These are phyloP conservation scores for Numenius arquata DNA, from an alignment of 2,113 vertebrate genomes.

Conservation along the genomic window DNA sequence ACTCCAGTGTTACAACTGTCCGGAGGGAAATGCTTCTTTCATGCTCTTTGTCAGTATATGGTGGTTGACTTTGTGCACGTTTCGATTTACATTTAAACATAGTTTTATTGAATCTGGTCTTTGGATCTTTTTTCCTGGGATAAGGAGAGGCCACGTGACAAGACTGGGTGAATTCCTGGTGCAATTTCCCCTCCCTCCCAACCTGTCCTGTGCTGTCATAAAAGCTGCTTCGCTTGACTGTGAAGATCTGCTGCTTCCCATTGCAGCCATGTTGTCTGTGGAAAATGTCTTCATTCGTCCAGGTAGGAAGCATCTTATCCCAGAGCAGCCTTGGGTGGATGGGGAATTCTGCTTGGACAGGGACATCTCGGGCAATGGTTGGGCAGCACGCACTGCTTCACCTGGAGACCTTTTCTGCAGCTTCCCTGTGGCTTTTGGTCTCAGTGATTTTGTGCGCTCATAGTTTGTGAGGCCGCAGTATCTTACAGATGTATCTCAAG, in stretches of 20 bases:
- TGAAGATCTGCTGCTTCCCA: slow-evolving; percentile 89
- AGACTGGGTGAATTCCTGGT: slow-evolving; percentile 89
- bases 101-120: background rate
- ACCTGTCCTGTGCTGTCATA: slow-evolving; percentile 87
- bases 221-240: slow-evolving; percentile 87
- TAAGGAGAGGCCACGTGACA: slow-evolving; percentile 90
- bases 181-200: slow-evolving; percentile 92
- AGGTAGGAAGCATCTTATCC: slow-evolving; percentile 71
- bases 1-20: background rate
- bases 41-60: background rate
- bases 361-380: background rate
- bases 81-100: background rate
- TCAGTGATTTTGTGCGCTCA: background rate
- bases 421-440: background rate
- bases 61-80: background rate
- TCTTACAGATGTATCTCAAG: background rate
- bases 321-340: background rate
- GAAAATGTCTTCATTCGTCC: slow-evolving; percentile 97
- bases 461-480: background rate
- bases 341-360: background rate
- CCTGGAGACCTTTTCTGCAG: background rate
- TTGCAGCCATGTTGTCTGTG: slow-evolving; percentile 95
- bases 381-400: background rate
- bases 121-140: background rate
- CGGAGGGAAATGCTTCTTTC: background rate